Evolutionary conservation across 1,140 invertebrate genomes (phyloP).

Genomic region (Stenopsyche tienmushanensis): DNA sequence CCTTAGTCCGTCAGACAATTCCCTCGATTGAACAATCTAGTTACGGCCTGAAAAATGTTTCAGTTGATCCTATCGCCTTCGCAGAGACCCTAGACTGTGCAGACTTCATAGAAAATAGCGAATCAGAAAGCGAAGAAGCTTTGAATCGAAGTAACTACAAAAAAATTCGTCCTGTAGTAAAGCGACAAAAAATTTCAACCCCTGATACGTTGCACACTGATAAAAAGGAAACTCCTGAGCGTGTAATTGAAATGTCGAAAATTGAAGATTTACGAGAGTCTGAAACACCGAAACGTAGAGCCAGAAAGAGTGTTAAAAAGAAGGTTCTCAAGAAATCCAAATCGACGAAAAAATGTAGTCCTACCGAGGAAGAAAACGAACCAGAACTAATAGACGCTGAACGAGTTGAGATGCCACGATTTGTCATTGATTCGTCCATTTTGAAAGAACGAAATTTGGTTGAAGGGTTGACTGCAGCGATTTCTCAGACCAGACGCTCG

Average conservation of each 20-base stretch:
- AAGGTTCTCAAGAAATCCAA: conserved; percentile 43
- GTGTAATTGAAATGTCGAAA: conserved; percentile 27
- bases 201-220: not conserved
- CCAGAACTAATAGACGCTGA: conserved; percentile 23
- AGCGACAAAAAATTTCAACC: conserved; percentile 51
- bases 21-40: conserved; percentile 6
- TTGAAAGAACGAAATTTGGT: conserved; percentile 36
- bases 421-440: conserved; percentile 32
- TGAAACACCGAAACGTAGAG: conserved; percentile 32
- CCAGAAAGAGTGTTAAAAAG: conserved; percentile 28
- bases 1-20: conserved; percentile 14
- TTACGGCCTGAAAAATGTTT: conserved; percentile 52
- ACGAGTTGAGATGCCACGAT: conserved; percentile 31
- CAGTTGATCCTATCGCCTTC: conserved; percentile 27
- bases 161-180: conserved; percentile 47
- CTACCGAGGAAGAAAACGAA: conserved; percentile 42
- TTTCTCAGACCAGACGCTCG: conserved; percentile 32
- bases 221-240: conserved; percentile 12
- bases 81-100: too few species aligned
- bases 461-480: conserved; percentile 38
- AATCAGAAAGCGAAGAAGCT: conserved; percentile 60
- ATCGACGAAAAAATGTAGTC: conserved; percentile 46
- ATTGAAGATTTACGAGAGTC: conserved; percentile 17
- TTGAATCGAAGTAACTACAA: conserved; percentile 47
- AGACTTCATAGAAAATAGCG: conserved; percentile 68